phyloP scores from a whole-genome alignment of 2,888 invertebrate genomes.

The Leucophenga maculata region DNA sequence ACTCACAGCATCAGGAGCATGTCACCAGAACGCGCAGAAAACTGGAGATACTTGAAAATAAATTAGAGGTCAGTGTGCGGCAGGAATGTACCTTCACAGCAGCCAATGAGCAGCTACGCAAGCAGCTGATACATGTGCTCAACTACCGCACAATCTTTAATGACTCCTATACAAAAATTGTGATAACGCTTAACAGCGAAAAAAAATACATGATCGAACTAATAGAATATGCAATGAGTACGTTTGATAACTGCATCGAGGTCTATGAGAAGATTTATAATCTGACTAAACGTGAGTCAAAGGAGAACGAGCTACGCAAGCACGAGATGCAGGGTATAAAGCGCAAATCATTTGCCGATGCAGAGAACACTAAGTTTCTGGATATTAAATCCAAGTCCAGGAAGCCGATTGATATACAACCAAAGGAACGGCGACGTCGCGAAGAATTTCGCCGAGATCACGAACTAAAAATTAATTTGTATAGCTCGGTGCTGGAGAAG shows the following conservation, averaged over 20 bases:
- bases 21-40: constrained; percentile 59
- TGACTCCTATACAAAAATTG: constrained; percentile 66
- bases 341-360: constrained; percentile 63
- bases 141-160: constrained; percentile 67
- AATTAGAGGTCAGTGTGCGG: constrained; percentile 65
- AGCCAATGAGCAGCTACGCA: constrained; percentile 59
- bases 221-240: constrained; percentile 67
- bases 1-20: constrained; percentile 64
- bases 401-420: constrained; percentile 61
- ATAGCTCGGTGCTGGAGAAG: constrained; percentile 63
- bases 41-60: constrained; percentile 65
- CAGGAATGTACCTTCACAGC: constrained; percentile 67
- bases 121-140: constrained; percentile 63
- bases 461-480: constrained; percentile 63
- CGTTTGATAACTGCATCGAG: constrained; percentile 68
- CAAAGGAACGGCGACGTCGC: constrained; percentile 67
- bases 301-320: constrained; percentile 61
- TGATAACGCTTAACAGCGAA: constrained; percentile 66
- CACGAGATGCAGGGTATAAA: constrained; percentile 68
- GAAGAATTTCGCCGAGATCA: constrained; percentile 62
- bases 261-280: constrained; percentile 67
- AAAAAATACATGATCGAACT: constrained; percentile 69
- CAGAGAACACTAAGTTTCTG: constrained; percentile 62
- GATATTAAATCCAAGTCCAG: constrained; percentile 61
- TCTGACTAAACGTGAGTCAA: constrained; percentile 57